Conservation (phyloP, 2,888 invertebrate genomes). For the Xanthorhoe designata region DNA sequence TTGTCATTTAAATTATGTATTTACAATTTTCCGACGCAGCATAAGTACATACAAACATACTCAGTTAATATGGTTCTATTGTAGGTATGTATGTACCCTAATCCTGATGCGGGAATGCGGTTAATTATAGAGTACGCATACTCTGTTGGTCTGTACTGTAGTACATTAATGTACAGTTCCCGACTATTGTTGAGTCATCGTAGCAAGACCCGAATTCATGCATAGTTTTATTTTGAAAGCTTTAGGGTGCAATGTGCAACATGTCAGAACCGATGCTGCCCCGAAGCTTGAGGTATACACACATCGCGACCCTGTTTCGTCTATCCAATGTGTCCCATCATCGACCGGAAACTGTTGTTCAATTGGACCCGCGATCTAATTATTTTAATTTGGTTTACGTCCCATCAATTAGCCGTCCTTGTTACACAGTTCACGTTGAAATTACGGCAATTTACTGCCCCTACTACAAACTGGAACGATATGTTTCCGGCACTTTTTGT, state of each 20-base stretch:
- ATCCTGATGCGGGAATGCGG: not conserved
- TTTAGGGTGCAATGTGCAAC: too few relatives aligned
- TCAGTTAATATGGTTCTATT: not conserved
- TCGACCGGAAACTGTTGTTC: slow-evolving; percentile 10
- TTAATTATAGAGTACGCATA: slow-evolving; percentile 1
- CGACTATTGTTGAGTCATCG: not conserved
- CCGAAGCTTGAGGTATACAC: not conserved
- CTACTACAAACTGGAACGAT: slow-evolving; percentile 39
- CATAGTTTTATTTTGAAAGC: too few relatives aligned
- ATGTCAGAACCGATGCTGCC: too few relatives aligned
- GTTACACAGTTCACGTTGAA: slow-evolving; percentile 36
- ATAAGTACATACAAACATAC: not conserved
- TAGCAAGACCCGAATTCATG: not conserved
- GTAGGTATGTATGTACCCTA: not conserved
- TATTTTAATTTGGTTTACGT: slow-evolving; percentile 37
- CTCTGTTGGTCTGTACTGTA: too few relatives aligned
- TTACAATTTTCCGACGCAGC: not conserved
- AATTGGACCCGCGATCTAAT: slow-evolving; percentile 29
- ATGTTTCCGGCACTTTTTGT: slow-evolving; percentile 31
- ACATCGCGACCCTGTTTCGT: not conserved
- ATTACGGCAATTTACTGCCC: slow-evolving; percentile 39
- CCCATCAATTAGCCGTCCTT: slow-evolving; percentile 41
- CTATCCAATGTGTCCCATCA: slow-evolving; percentile 1
- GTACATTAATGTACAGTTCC: not conserved
- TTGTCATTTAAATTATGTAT: too few relatives aligned